Evolutionary conservation across 1,140 invertebrate species (phyloP), one percentile per base, ranked within the genome.

Genomic region (Philotrypesis tridentata): DNA sequence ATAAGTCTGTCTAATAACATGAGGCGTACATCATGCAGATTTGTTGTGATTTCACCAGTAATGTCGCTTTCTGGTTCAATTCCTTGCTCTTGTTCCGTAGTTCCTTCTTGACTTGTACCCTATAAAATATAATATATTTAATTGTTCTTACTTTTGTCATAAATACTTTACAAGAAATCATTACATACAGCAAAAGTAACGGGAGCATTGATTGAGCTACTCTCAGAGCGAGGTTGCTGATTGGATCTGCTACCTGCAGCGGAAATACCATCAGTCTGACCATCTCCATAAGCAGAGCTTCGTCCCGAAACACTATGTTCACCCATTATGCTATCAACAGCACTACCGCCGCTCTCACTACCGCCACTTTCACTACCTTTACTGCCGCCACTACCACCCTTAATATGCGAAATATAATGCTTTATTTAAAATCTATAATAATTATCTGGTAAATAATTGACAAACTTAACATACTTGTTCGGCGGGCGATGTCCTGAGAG

Each of bases 261-360:
- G 90, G 86, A 91, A 86, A 91, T 87, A 77, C 91, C 91, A 87
- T 95, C 95, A 63, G 92, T 90, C 55, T 92, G 87, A 85, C 92
- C 93, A 86, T 95, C 95, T 84, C 96, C 96, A 89, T 98, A 98
- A 1, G 96, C 96, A 86, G 96, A 97, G 91, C 96, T 97, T 43
- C 97, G 93, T 37, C 97, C 97, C 21, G 97, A 97, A 9, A 95
- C 94, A 86, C 94, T 95, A 82, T 95, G 94, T 83, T 97, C 96
- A n/a, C 97, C 97, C 67, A 96, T 97, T 84, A 97, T 97, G 86
- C 96, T 97, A 87, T 97, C 97, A 63, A 96, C 96, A 61, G 96
- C 97, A 89, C 97, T 98, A 74, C 96, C 96, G 63, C 96, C 96
- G 90, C 96, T 97, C 89, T 98, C 97, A 55, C 96, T 97, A 55